Evolutionary conservation across 23 tunicate genomes (phyloP).

Genomic region (Halocynthia roretzi): DNA sequence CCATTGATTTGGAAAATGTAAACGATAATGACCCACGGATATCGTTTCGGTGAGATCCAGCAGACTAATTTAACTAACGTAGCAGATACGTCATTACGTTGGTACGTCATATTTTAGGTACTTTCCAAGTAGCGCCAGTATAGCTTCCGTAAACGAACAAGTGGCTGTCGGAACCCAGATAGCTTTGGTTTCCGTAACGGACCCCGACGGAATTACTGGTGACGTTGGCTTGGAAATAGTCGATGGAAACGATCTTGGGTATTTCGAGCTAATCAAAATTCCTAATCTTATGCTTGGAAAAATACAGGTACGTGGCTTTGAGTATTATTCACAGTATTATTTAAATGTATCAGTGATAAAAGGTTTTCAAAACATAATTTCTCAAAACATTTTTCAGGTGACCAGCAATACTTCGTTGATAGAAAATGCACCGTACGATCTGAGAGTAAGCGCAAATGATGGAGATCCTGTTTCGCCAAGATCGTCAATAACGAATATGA

Average conservation of each 20-base stretch:
- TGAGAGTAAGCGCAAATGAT: constrained; percentile 43
- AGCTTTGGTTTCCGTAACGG: constrained; percentile 48
- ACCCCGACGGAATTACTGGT: constrained; percentile 18
- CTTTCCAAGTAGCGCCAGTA: constrained; percentile 36
- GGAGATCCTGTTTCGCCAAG: constrained; percentile 26
- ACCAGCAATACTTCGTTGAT: constrained; percentile 15
- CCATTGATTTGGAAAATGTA: constrained; percentile 38
- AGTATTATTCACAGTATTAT: background rate
- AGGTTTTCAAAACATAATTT: background rate
- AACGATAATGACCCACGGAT: constrained; percentile 63
- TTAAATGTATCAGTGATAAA: background rate
- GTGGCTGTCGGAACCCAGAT: constrained; percentile 41
- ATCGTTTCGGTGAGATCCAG: background rate
- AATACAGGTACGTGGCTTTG: constrained; percentile 26
- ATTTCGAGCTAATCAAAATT: constrained; percentile 32
- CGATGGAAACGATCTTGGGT: constrained; percentile 46
- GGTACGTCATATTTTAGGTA: constrained; percentile 11
- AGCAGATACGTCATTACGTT: background rate
- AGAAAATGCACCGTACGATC: constrained; percentile 32
- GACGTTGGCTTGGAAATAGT: constrained; percentile 25
- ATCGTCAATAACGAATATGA: constrained; percentile 25
- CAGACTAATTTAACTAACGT: constrained; percentile 3
- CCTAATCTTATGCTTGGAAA: constrained; percentile 16
- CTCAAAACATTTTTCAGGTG: constrained; percentile 23
- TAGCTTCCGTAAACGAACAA: constrained; percentile 64